A percentile compares a stretch with the other conserved stretches of the same genome.
Evolutionary conservation across 2,888 invertebrate species (phyloP).

Genomic region (Synanthedon myopaeformis): DNA sequence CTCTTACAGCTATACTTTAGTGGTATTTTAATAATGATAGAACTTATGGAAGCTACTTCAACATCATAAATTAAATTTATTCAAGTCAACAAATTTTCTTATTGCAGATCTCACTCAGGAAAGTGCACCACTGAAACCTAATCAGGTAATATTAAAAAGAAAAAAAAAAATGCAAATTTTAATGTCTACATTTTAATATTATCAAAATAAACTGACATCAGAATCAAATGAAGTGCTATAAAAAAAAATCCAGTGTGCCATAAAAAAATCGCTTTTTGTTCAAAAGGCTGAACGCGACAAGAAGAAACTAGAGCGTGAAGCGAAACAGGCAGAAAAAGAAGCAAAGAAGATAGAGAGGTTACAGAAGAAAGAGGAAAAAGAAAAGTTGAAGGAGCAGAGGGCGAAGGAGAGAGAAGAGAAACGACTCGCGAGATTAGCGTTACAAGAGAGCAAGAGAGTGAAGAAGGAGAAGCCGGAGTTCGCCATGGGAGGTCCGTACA

Average conservation of each 20-base stretch:
- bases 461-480: constrained; percentile 44
- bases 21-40: no score
- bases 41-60: no score
- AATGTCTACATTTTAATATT: no score
- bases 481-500: constrained; percentile 5
- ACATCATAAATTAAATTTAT: not conserved
- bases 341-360: constrained; percentile 54
- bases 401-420: constrained; percentile 65
- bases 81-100: not conserved
- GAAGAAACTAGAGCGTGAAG: constrained; percentile 66
- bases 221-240: no score
- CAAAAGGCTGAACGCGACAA: constrained; percentile 63
- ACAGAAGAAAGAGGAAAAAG: constrained; percentile 62
- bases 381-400: constrained; percentile 53
- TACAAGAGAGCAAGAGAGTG: constrained; percentile 52
- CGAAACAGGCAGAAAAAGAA: constrained; percentile 60
- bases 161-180: no score
- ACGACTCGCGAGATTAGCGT: constrained; percentile 43
- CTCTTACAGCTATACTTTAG: no score
- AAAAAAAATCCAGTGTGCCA: not conserved
- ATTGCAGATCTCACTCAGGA: constrained; percentile 44
- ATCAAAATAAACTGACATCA: no score
- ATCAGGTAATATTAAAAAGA: constrained; percentile 27
- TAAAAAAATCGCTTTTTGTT: constrained; percentile 4
- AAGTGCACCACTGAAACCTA: constrained; percentile 33